Evolutionary conservation across 2,797 vertebrate genomes (phyloP), one percentile per base, ranked within the genome.

Genomic region (Pangasius sanitwongsei): DNA sequence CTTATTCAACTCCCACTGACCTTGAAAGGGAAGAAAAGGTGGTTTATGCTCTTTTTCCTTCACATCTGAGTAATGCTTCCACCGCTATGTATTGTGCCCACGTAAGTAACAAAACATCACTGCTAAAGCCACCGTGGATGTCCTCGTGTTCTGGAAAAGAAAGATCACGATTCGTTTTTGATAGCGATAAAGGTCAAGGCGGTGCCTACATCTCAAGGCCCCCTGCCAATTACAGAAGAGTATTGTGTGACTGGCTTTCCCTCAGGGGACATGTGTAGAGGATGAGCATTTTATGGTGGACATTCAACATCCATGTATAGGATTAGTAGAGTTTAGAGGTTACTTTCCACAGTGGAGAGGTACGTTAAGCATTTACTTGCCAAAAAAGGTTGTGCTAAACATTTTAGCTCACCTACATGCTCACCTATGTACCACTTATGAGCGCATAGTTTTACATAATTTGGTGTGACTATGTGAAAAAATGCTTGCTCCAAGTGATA

Each of bases 81-180:
- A 61, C 11, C 65, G 63, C 70, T 67, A 57, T 92, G 85, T 83
- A 63, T 87, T 88, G 82, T 88, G 85, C 88, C 89, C 88, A 92
- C 88, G 70, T 87, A 80, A 85, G 34, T 86, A 48, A 88, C 55
- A 69, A 88, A 86, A 82, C 57, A 31, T 59, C 53, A 67, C 74
- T 28, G 13, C 59, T 57, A 50, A 75, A 57, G 48, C 80, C 25
- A 63, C 75, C 1, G 55, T 20, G 15, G 50, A 57, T 53, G 75
- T 86, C 78, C 65, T 72, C 15, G 25, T 50, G 15, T 20, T 34
- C 48, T 18, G 18, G 2, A 20, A 89, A 77, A 83, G 67, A 72
- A 34, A 2, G 55, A 83, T 63, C 85, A 65, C 20, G 37, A 69
- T 86, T 78, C 4, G 34, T 48, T 83, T 83, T 53, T 59, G 13